phyloP scores from a whole-genome alignment of 2,888 invertebrate species.

The Habrosyne pyritoides region DNA sequence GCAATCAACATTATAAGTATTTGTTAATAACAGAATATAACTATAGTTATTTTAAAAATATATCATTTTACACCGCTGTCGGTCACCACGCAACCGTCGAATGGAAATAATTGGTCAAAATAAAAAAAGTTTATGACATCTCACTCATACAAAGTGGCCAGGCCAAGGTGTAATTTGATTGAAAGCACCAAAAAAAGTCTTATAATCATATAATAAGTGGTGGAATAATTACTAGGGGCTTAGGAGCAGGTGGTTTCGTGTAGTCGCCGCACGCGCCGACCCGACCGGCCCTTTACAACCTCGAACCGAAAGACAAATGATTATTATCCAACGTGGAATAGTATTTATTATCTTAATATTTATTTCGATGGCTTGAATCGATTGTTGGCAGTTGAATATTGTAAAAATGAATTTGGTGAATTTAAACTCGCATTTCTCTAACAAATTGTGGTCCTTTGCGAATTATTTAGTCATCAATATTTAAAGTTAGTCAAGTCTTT shows the following conservation, averaged over 20 bases:
- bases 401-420: not conserved
- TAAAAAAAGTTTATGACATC: constrained; percentile 81
- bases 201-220: constrained; percentile 83
- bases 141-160: constrained; percentile 75
- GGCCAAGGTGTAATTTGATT: constrained; percentile 83
- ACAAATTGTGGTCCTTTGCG: no score
- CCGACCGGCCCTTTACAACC: constrained; percentile 37
- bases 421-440: no score
- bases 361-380: not conserved
- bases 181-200: constrained; percentile 82
- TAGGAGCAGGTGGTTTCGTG: constrained; percentile 70
- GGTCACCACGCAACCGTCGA: constrained; percentile 56
- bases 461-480: no score
- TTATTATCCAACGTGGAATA: constrained; percentile 39
- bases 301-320: constrained; percentile 56
- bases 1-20: not conserved
- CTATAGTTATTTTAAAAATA: constrained; percentile 8
- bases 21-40: no score
- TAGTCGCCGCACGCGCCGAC: constrained; percentile 61
- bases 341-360: constrained; percentile 17
- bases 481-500: no score
- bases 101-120: constrained; percentile 48
- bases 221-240: constrained; percentile 80
- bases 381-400: not conserved
- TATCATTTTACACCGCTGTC: constrained; percentile 65